Conservation (phyloP, 35 echinoderm and acorn worm genomes). For the Anneissia japonica region DNA sequence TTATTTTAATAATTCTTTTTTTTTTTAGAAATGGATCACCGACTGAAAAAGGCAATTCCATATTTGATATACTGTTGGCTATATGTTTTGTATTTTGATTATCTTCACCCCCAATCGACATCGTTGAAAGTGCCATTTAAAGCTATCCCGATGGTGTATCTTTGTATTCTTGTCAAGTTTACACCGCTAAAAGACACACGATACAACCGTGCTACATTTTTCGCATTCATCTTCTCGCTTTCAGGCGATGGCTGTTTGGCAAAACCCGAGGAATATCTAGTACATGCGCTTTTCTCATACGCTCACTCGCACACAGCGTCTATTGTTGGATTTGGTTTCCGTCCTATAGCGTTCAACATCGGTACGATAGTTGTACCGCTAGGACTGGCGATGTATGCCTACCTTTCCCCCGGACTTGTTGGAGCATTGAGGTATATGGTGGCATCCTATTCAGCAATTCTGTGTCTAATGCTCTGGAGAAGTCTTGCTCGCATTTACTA, state of each 20-base stretch:
- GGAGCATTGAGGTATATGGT: neutral
- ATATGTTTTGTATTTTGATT: neutral
- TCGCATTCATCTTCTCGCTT: neutral
- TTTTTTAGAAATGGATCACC: neutral
- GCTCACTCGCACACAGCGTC: neutral
- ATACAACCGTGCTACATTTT: neutral
- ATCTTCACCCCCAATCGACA: neutral
- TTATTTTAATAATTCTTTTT: no score
- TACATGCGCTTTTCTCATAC: neutral
- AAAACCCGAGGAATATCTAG: neutral
- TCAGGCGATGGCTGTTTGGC: neutral
- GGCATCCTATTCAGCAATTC: neutral
- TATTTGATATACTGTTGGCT: neutral
- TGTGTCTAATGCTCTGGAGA: neutral
- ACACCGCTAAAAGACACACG: neutral
- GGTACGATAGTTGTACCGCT: neutral
- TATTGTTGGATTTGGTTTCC: neutral
- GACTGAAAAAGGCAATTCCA: neutral
- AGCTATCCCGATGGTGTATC: neutral
- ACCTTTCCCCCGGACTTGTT: neutral
- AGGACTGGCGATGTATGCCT: neutral
- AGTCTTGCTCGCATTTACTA: neutral
- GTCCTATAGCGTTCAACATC: neutral
- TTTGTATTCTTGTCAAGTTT: neutral
- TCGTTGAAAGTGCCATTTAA: neutral